Evolutionary conservation across 1,140 invertebrate genomes (phyloP), one percentile per base, ranked within the genome.

Genomic region (Leptopilina clavipes): DNA sequence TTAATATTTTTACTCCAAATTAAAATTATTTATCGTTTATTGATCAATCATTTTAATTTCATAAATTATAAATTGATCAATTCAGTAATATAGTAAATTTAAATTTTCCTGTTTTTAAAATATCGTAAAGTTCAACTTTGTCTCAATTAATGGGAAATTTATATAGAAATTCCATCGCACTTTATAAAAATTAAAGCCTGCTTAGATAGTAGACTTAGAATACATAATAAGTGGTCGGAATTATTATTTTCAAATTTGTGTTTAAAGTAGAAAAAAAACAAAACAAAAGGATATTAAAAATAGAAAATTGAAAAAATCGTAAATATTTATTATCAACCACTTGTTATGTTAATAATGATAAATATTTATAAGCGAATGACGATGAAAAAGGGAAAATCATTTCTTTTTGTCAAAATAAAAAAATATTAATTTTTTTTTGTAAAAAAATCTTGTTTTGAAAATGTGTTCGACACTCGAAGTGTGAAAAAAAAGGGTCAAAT

Each of bases 141-240:
- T 31, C 43, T 73, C 81, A 82, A 75, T 70, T 59, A 70, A 72
- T 73, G 74, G 52, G 65, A 65, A 70, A 79, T n/a, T n/a, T n/a
- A n/a, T 43, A 76, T 70, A 54, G 70, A 31, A 78, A 31, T 59
- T 75, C 22, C 25, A 65, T 31, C 22, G 25, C 59, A 37, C 70
- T 80, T 52, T 7, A 40, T 6, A 45, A 52, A 52, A 17, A 77
- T 82, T 19, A 74, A 82, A 85, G 82, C 81, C 84, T 85, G 81
- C 81, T 76, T 87, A 86, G 82, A 85, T 18, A 79, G 79, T 85
- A 86, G 78, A 79, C 17, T 40, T 83, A 85, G 78, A 73, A 65
- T 43, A 44, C 59, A 6, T 65, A 25, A 73, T 17, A 77, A 79
- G 31, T 73, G 48, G 25, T 77, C 12, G 48, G 59, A 65, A 65